Evolutionary conservation across 2,888 invertebrate species (phyloP).

Genomic region (Ectobius pallidus): DNA sequence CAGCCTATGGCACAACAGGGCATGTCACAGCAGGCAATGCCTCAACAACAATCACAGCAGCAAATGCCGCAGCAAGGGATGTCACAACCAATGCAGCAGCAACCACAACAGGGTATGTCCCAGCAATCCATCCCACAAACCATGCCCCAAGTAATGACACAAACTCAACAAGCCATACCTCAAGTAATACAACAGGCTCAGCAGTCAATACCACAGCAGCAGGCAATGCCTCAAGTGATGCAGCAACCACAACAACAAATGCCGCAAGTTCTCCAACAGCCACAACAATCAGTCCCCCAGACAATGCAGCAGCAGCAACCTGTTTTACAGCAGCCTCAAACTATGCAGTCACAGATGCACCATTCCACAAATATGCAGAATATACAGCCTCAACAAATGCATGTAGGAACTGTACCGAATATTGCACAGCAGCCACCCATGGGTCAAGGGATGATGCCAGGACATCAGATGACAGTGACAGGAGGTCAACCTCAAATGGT

Average conservation of each 20-base stretch:
- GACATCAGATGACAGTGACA: constrained; percentile 15
- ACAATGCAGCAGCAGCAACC: constrained; percentile 31
- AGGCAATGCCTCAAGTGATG: constrained; percentile 20
- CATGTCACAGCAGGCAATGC: constrained; percentile 22
- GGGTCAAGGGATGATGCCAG: background rate
- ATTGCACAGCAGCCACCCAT: constrained; percentile 2
- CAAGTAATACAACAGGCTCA: constrained; percentile 35
- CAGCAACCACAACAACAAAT: constrained; percentile 40
- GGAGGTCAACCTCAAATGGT: constrained; percentile 2
- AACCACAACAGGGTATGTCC: constrained; percentile 2
- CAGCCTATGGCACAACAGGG: constrained; percentile 36
- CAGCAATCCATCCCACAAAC: background rate
- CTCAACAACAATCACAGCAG: background rate
- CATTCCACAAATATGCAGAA: constrained; percentile 40
- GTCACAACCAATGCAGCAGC: constrained; percentile 27
- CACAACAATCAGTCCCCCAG: constrained; percentile 42
- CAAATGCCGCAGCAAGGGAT: background rate
- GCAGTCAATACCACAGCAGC: constrained; percentile 36
- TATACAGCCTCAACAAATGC: constrained; percentile 38
- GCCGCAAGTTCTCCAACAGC: constrained; percentile 40
- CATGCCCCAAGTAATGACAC: constrained; percentile 35
- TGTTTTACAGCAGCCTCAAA: constrained; percentile 41
- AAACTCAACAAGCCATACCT: constrained; percentile 38
- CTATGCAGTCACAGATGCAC: constrained; percentile 40
- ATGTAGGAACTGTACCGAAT: constrained; percentile 1